phyloP scores from a whole-genome alignment of 2,113 vertebrate species.

The Hystrix cristata region DNA sequence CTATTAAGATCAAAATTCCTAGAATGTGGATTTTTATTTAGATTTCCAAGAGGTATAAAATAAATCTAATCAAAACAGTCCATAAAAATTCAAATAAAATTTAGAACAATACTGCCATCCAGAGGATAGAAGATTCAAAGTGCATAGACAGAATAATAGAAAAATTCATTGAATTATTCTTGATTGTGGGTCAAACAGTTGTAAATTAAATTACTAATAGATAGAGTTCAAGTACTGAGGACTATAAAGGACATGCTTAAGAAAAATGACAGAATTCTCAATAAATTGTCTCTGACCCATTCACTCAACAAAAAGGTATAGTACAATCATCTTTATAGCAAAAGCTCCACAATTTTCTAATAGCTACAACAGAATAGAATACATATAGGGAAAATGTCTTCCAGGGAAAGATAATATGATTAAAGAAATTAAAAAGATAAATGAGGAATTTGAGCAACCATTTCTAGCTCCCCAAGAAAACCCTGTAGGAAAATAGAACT shows the following conservation, averaged over 20 bases:
- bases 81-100: conserved; percentile 55
- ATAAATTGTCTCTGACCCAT: neutral
- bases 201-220: neutral
- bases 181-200: neutral
- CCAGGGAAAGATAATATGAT: neutral
- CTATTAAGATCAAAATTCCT: conserved; percentile 23
- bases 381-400: neutral
- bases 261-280: neutral
- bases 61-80: conserved; percentile 44
- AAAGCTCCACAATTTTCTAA: neutral
- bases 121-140: neutral
- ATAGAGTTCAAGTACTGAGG: neutral
- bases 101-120: neutral
- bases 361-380: too few relatives aligned
- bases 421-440: neutral
- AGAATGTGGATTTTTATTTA: neutral
- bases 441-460: neutral
- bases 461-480: neutral
- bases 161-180: neutral
- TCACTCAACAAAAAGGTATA: neutral
- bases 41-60: neutral
- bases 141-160: neutral
- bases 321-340: neutral
- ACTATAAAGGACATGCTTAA: neutral
- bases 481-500: conserved; percentile 8